Base-by-base conservation (phyloP, 2,113 vertebrate species). In the Montifringilla adamsi region DNA sequence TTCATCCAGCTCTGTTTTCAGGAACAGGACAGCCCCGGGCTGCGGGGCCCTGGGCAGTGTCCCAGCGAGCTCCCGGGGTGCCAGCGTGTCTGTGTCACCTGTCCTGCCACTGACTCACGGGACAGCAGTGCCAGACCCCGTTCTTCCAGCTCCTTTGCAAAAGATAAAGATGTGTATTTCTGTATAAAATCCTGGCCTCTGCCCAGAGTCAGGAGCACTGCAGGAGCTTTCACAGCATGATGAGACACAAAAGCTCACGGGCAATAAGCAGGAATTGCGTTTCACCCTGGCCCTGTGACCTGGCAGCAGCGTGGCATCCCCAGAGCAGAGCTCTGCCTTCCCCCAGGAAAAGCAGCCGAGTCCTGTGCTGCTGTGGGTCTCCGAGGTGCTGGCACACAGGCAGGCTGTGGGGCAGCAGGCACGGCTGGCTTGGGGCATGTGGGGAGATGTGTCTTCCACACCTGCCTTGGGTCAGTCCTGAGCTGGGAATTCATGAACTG, bases 211-310 rank as follows among this genome's bases (percentile, higher is more conserved):
- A 33, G 69, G 59, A 58, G 69, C 3, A 3, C 35, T 46, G 41
- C 30, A 18, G 44, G 67, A 23, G 24, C 53, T 47, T 35, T 44
- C 41, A 15, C 8, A 14, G 23, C 18, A 0, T 1, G 72, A 2
- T n/a, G 33, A 11, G 66, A 23, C 46, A 30, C 50, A 22, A 35
- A 31, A 50, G 27, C 43, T 1, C 26, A 12, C 11, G 16, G 8
- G 46, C 55, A 27, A 2, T 21, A 7, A 6, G 28, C 0, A 0
- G 62, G 72, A 20, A 27, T 37, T 55, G 17, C 21, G 1, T 41
- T 69, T 37, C 35, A 7, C 10, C 76, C 31, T 15, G 72, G 86
- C 50, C n/a, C 1, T 2, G 46, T 27, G 46, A 17, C 14, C 37
- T 17, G 10, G 15, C 68, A 80, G 68, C 60, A 43, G 41, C 6